Conservation (phyloP, 2,888 invertebrate genomes). For the Ophioninae sp. region DNA sequence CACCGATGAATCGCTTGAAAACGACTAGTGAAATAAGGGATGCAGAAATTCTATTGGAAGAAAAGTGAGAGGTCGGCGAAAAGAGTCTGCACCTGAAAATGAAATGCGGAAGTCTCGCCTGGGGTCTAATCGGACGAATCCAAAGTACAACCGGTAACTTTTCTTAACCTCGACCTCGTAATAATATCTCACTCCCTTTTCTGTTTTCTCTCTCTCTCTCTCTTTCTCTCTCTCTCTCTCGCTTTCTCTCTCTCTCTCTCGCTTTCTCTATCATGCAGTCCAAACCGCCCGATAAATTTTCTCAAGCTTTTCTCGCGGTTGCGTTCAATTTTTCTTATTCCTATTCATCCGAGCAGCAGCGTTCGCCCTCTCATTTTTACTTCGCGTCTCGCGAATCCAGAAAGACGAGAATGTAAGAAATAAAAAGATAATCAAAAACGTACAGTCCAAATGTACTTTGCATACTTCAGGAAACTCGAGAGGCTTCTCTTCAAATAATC, state of each 20-base stretch:
- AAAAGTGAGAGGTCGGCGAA: background rate
- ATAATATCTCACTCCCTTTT: conserved; percentile 18
- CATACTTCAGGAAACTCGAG: conserved; percentile 28
- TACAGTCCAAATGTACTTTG: conserved; percentile 47
- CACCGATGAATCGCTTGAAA: background rate
- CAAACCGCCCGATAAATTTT: conserved; percentile 25
- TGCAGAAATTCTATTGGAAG: background rate
- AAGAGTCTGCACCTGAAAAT: conserved; percentile 6
- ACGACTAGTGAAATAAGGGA: background rate
- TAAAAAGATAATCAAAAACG: conserved; percentile 10
- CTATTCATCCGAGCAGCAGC: background rate
- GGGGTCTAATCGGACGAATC: conserved; percentile 38
- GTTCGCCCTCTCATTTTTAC: conserved; percentile 9
- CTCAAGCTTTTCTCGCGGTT: conserved; percentile 7
- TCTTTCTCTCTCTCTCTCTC: conserved; percentile 26
- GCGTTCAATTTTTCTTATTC: conserved; percentile 5
- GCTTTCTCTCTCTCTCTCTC: conserved; percentile 22
- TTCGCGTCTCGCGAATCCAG: conserved; percentile 18
- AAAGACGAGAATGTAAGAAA: conserved; percentile 35
- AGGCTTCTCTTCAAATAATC: conserved; percentile 39
- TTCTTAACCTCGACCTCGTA: conserved; percentile 27
- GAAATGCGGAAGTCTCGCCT: conserved; percentile 30
- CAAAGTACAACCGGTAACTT: conserved; percentile 39
- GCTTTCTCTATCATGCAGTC: background rate
- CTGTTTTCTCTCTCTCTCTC: conserved; percentile 20